Base-by-base conservation (phyloP, 2,797 vertebrate species). In the Sebastes iracundus region DNA sequence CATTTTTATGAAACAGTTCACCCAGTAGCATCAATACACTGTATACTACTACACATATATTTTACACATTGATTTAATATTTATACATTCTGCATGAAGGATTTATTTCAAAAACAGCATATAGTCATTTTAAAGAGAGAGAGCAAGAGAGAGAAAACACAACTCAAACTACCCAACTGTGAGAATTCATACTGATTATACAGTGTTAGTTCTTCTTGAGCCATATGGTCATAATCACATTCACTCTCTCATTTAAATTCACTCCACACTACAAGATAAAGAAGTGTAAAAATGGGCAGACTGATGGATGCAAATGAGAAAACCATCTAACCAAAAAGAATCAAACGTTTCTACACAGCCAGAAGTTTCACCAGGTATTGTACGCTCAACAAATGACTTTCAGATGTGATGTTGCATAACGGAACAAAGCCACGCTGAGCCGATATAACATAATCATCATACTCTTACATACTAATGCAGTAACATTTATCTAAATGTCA, bases 401-500 rank as follows among this genome's bases (percentile, higher is more conserved):
- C 59, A 87, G 23, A 60, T 71, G 32, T 25, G 55, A 59, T 33
- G 64, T 7, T 76, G 64, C 22, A n/a, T 75, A 62, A 67, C 18
- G 2, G 16, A 55, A 53, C 38, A 59, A 13, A 46, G 56, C 53
- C 58, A 61, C 49, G 20, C 58, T 75, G 25, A 52, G 71, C 33
- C 70, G 30, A 75, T 83, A 64, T 62, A 80, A 62, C 35, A 77
- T 46, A 62, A 83, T 79, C 49, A 83, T 75, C 60, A 69, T 14
- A 38, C 70, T 55, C n/a, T 72, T 33, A 46, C 59, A 72, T 63
- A 78, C 67, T 61, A 46, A 84, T 70, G 56, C 70, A 27, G 32
- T 10, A 66, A 73, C 74, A 87, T 89, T 88, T 79, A 72, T 87
- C 75, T 71, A 76, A 84, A 87, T 80, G 83, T 74, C 75, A 81